phyloP scores from a whole-genome alignment of 1,140 invertebrate species.

The Brachionus sp. region DNA sequence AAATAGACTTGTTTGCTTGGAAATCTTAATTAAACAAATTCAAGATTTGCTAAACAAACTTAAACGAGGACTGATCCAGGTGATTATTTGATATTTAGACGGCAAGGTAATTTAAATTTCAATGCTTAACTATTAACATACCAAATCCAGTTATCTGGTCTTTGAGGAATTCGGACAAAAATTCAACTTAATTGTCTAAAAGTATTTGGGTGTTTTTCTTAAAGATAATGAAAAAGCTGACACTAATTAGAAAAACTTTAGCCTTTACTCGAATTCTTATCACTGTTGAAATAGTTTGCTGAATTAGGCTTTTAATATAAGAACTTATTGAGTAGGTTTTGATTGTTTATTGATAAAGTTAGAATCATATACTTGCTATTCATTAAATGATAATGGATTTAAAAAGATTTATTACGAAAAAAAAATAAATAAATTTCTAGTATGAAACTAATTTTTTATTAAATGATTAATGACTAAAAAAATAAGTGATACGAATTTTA shows the following conservation, averaged over 20 bases:
- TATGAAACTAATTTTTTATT: not conserved
- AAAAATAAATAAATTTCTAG: not conserved
- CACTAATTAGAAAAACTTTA: not conserved
- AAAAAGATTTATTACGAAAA: not conserved
- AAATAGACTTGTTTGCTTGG: not conserved
- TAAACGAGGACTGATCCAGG: not conserved
- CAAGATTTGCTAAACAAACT: not conserved
- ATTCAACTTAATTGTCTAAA: not conserved
- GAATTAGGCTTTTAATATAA: not conserved
- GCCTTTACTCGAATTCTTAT: no score
- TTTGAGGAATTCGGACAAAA: not conserved
- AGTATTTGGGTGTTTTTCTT: not conserved
- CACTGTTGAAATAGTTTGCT: not conserved
- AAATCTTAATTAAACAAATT: constrained; percentile 2
- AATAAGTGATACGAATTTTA: not conserved
- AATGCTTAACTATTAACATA: not conserved
- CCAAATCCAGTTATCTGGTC: not conserved
- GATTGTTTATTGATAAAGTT: not conserved
- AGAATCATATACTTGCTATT: not conserved
- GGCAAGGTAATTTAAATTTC: not conserved
- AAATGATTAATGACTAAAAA: not conserved
- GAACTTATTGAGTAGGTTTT: not conserved
- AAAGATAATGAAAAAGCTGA: not conserved
- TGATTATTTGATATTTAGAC: not conserved
- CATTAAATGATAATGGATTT: not conserved